These are phyloP conservation scores for Leptoclinus maculatus DNA, from an alignment of 2,797 vertebrate genomes.

Conservation along the genomic window DNA sequence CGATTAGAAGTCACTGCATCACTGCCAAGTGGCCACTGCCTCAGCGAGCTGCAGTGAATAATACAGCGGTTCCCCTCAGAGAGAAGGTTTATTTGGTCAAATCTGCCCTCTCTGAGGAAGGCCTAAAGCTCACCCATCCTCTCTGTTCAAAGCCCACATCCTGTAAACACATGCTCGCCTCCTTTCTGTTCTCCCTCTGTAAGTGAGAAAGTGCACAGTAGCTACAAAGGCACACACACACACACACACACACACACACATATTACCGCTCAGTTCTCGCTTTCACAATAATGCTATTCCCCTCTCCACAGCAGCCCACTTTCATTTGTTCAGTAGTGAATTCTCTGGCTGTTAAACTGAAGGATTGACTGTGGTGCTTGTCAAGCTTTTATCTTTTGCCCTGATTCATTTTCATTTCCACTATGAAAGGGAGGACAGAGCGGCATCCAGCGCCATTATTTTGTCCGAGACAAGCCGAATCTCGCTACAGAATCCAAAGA, in stretches of 20 bases:
- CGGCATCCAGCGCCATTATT: slow-evolving; percentile 68
- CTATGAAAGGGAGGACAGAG: slow-evolving; percentile 68
- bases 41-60: slow-evolving; percentile 47
- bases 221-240: slow-evolving; percentile 40
- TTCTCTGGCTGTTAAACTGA: slow-evolving; percentile 82
- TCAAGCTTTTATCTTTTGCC: slow-evolving; percentile 81
- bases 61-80: slow-evolving; percentile 41
- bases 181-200: slow-evolving; percentile 34
- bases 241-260: slow-evolving; percentile 31
- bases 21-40: slow-evolving; percentile 46
- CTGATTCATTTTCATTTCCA: slow-evolving; percentile 82
- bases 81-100: slow-evolving; percentile 48
- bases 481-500: slow-evolving; percentile 66
- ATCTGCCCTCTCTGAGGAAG: slow-evolving; percentile 45
- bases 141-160: slow-evolving; percentile 35
- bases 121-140: slow-evolving; percentile 40
- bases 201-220: slow-evolving; percentile 42
- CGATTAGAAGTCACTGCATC: slow-evolving; percentile 75
- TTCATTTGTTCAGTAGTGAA: slow-evolving; percentile 79
- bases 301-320: slow-evolving; percentile 69
- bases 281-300: slow-evolving; percentile 68
- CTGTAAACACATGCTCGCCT: slow-evolving; percentile 36
- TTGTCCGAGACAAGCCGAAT: slow-evolving; percentile 62
- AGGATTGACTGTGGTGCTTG: slow-evolving; percentile 77
- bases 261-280: slow-evolving; percentile 48